Base-by-base conservation (phyloP, 2,888 invertebrate genomes). In the Zhuqinia jingwanae region DNA sequence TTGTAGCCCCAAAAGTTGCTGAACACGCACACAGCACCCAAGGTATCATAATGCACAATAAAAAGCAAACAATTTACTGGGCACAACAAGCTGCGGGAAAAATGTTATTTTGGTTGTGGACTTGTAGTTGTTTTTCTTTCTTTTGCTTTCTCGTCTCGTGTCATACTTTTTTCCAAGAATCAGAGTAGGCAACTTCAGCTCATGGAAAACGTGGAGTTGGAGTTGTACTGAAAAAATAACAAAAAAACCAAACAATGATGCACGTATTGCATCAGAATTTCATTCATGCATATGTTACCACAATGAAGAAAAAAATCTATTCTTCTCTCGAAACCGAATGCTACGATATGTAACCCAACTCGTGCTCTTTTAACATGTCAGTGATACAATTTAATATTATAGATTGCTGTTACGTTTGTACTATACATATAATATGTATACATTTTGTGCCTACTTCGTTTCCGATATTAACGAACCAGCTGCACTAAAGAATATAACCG, bases 211-310 rank as follows among this genome's bases (percentile, higher is more conserved):
- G 42, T 45, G 42, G 20, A 68, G 22, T 53, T 45, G 42, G 20
- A 68, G 22, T 53, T 75, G 20, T 22, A 25, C 11, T 27, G 27
- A 22, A 11, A 45, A 42, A 15, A 11, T 8, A 22, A 22, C 11
- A 42, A 68, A 10, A 42, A 20, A 45, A 1, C 20, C 68, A 22
- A 42, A 68, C 68, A 22, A 42, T 45, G 68, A 45, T 42, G 68
- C 42, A 45, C 10, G 68, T 68, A 68, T 42, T 45, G 68, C 45
- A 42, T 42, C 45, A 22, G 68, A 22, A 45, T 68, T 68, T 68
- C 22, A 36, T 42, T 68, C 45, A 42, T 68, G 68, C 68, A 68
- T 68, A 68, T 68, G 68, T 20, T 68, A 20, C 68, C 68, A 13
- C 6, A 30, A 65, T n/a, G 36, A 36, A 36, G 36, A 8, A 68